Conservation (phyloP, 2,888 invertebrate species). For the Ophraella communa region DNA sequence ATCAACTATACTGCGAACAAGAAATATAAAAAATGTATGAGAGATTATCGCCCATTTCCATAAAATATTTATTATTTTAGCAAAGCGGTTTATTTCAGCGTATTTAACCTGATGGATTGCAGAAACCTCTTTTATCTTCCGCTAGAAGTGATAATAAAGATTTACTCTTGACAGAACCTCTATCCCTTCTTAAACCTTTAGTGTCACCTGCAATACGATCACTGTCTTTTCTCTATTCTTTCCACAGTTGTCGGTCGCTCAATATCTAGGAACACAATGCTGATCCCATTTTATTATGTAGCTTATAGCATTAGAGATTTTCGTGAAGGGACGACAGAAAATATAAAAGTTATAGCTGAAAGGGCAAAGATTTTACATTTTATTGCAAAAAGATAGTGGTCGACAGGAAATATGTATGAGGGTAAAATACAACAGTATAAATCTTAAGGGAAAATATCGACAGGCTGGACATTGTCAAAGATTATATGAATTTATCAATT, state of each 20-base stretch:
- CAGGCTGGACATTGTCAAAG: neutral
- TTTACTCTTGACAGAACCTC: conserved; percentile 17
- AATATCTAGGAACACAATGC: conserved; percentile 29
- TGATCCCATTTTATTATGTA: conserved; percentile 28
- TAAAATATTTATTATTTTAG: neutral
- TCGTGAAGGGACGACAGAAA: conserved; percentile 23
- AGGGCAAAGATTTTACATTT: conserved; percentile 23
- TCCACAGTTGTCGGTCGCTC: conserved; percentile 21
- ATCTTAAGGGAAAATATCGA: conserved; percentile 1
- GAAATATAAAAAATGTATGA: too few species aligned
- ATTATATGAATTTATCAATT: neutral
- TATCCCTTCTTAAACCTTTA: conserved; percentile 18
- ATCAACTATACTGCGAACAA: too few species aligned
- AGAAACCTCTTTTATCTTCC: neutral
- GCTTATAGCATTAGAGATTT: conserved; percentile 26
- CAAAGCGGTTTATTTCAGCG: neutral
- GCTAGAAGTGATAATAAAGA: conserved; percentile 18
- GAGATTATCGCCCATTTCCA: too few species aligned
- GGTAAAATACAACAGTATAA: conserved; percentile 17
- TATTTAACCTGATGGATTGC: neutral
- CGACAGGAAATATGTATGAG: conserved; percentile 24
- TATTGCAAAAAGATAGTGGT: conserved; percentile 24
- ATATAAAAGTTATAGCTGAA: conserved; percentile 21
- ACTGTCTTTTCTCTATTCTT: conserved; percentile 20
- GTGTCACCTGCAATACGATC: conserved; percentile 25